Evolutionary conservation across 2,113 vertebrate species (phyloP).

Genomic region (Rhegmatorhina hoffmannsi): DNA sequence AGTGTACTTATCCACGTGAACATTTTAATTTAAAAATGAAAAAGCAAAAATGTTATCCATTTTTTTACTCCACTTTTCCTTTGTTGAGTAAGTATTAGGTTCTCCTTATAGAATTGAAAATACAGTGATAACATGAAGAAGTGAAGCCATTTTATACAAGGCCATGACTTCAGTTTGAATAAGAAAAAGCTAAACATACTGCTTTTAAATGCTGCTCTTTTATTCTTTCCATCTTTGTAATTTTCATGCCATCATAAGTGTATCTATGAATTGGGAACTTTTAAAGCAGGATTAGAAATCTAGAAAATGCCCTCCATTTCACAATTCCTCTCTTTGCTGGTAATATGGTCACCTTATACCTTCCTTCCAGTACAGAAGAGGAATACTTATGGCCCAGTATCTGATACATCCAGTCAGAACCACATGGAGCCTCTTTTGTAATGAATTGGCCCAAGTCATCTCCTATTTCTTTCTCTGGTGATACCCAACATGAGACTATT

Average conservation of each 20-base stretch:
- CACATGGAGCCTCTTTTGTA: background rate
- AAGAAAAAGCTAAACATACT: conserved; percentile 16
- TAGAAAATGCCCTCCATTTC: background rate
- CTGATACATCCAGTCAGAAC: background rate
- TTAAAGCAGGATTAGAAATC: background rate
- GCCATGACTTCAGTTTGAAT: conserved; percentile 47
- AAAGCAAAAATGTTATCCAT: conserved; percentile 10
- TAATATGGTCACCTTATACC: background rate
- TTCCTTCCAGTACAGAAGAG: background rate
- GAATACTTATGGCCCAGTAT: background rate
- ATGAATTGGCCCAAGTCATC: background rate
- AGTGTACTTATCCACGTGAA: background rate
- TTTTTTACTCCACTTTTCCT: conserved; percentile 45
- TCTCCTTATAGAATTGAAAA: conserved; percentile 3
- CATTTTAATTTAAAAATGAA: conserved; percentile 58
- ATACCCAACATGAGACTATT: background rate
- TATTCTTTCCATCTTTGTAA: background rate
- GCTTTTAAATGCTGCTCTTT: conserved; percentile 18
- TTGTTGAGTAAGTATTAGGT: background rate
- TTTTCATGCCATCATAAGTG: background rate
- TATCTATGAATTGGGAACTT: background rate
- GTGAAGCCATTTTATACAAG: background rate
- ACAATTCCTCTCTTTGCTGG: background rate
- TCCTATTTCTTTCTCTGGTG: background rate
- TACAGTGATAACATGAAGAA: background rate